Evolutionary conservation across 2,797 vertebrate genomes (phyloP), one percentile per base, ranked within the genome.

Genomic region (Sus cebifrons): DNA sequence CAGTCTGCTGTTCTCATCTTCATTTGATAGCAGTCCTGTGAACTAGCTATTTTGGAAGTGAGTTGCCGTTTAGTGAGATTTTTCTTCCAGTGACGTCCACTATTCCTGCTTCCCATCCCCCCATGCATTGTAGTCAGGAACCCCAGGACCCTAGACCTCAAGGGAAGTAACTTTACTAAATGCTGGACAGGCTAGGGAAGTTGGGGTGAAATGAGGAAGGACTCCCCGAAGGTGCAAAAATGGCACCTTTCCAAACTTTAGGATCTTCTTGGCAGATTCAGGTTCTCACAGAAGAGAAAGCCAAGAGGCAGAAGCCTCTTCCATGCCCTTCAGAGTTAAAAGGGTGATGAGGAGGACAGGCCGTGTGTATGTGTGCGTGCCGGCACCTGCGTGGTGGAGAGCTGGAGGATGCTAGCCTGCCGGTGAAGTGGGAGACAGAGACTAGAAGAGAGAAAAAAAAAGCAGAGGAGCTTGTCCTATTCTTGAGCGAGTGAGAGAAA

Each of bases 401-500:
- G 27, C 44, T 64, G 20, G 36, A 40, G 27, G 60, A 29, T 70
- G 32, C 56, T 49, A 56, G 40, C 77, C 83, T 70, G 68, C 65
- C 49, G 70, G 60, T 84, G 84, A 96, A 89, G 71, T 83, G 56
- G 85, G 88, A 89, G 87, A 91, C 9, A 56, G 58, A 56, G 71
- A 77, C 83, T 78, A 49, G 74, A 77, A 44, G 81, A 86, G 52
- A 85, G 49, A 68, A 71, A 54, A 49, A 36, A 49, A 87, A 58
- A 65, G 36, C 85, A 91, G 58, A 95, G 81, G 83, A 91, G 32
- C 74, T 15, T 54, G 56, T 95, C 95, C 94, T 96, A 88, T 97
- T 96, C 97, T 96, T 71, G 88, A 96, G 90, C 95, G 62, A 64
- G 65, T 93, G 77, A 94, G 86, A 93, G 78, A 95, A 77, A 83